A percentile compares a stretch with the other conserved stretches of the same genome.
phyloP scores from a whole-genome alignment of 2,888 invertebrate genomes.

The Nephrotoma flavescens region DNA sequence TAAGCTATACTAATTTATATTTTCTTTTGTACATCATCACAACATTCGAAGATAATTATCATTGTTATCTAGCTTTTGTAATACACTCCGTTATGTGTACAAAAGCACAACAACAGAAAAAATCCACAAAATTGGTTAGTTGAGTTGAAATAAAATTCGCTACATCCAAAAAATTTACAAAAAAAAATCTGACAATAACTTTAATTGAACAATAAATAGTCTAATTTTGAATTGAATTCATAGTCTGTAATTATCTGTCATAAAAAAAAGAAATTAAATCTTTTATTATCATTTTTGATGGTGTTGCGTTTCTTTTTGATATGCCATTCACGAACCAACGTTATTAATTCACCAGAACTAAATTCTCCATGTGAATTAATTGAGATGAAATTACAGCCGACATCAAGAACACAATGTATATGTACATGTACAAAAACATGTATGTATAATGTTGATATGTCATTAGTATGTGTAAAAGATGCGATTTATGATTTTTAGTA shows the following conservation, averaged over 20 bases:
- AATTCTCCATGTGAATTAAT: not conserved
- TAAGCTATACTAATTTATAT: not conserved
- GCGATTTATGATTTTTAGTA: too few species aligned
- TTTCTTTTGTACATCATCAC: not conserved
- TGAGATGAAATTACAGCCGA: not conserved
- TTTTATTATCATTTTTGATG: not conserved
- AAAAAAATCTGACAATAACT: not conserved
- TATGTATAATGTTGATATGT: too few species aligned
- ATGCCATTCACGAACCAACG: not conserved
- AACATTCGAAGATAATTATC: not conserved
- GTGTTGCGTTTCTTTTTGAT: not conserved
- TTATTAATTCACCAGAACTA: not conserved
- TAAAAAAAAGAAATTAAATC: not conserved
- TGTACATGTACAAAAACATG: too few species aligned
- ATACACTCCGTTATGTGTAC: not conserved
- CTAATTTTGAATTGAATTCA: not conserved
- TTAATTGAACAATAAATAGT: not conserved
- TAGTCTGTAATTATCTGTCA: not conserved
- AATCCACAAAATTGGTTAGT: not conserved
- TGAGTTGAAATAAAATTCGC: not conserved
- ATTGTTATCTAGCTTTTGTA: not conserved
- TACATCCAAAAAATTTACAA: not conserved
- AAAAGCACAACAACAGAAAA: not conserved
- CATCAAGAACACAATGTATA: too few species aligned
- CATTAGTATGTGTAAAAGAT: too few species aligned